Conservation (phyloP, 1,140 invertebrate species). For the Drosophila athabasca region DNA sequence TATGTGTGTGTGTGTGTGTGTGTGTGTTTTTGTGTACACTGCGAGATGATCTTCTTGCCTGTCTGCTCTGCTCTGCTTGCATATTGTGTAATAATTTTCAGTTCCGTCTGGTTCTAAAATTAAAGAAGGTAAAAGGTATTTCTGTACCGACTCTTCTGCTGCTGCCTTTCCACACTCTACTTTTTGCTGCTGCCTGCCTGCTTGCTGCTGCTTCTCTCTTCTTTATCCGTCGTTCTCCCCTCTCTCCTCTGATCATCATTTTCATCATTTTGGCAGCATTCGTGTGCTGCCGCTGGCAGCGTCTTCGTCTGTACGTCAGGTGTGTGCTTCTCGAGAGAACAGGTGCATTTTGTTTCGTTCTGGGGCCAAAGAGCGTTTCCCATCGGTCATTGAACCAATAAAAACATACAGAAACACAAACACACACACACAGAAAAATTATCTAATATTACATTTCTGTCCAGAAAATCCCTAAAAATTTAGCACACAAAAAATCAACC, state of each 20-base stretch:
- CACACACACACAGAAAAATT: neutral
- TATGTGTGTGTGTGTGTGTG: too few relatives aligned
- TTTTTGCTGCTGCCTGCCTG: neutral
- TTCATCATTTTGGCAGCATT: conserved; percentile 39
- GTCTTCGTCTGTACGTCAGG: conserved; percentile 20
- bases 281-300: conserved; percentile 12
- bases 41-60: conserved; percentile 41
- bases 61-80: conserved; percentile 23
- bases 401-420: neutral
- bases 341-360: conserved; percentile 27
- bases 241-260: neutral
- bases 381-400: conserved; percentile 43
- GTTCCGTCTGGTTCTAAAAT: conserved; percentile 65
- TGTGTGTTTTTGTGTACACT: neutral
- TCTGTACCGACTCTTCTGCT: conserved; percentile 1
- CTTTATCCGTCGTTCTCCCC: neutral
- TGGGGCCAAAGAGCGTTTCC: conserved; percentile 17
- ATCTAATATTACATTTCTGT: too few relatives aligned
- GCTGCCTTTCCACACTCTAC: neutral
- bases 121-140: conserved; percentile 34
- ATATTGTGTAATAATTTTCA: conserved; percentile 68
- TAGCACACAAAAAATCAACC: too few relatives aligned
- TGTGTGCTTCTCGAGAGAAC: conserved; percentile 33
- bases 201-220: neutral
- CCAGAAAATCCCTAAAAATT: too few relatives aligned